These are phyloP conservation scores for Emberiza fucata DNA, from an alignment of 2,113 vertebrate genomes.

Conservation along the genomic window DNA sequence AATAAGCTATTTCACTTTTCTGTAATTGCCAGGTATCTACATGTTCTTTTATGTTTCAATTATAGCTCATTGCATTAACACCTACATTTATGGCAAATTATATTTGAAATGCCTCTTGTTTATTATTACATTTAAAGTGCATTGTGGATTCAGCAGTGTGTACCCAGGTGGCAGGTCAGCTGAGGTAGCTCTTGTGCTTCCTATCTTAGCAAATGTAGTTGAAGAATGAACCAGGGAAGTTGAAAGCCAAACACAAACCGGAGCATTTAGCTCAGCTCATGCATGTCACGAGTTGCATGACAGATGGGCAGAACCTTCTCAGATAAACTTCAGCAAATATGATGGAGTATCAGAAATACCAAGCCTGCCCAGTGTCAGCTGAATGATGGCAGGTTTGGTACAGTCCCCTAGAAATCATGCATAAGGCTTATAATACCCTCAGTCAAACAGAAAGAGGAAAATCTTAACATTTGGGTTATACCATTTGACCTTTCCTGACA, in stretches of 20 bases:
- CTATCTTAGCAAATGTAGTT: not conserved
- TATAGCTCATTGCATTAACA: not conserved
- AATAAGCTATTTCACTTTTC: not conserved
- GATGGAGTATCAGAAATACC: not conserved
- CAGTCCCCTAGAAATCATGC: not conserved
- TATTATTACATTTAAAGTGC: not conserved
- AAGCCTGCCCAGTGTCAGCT: not conserved
- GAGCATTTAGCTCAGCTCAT: not conserved
- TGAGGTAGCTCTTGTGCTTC: not conserved
- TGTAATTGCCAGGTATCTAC: not conserved
- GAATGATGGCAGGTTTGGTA: not conserved
- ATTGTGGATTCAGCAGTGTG: not conserved
- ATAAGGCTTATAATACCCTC: not conserved
- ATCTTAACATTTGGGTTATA: not conserved
- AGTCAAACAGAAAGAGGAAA: not conserved
- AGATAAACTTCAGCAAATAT: not conserved
- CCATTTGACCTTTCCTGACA: not conserved
- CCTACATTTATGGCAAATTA: not conserved
- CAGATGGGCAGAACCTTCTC: not conserved
- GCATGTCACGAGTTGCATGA: accelerated
- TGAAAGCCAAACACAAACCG: not conserved
- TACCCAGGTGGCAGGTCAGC: not conserved
- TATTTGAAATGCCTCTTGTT: not conserved
- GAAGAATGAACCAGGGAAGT: not conserved
- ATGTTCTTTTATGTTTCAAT: not conserved